Evolutionary conservation across 2,113 vertebrate species (phyloP).

Genomic region (Tupaia chinensis): DNA sequence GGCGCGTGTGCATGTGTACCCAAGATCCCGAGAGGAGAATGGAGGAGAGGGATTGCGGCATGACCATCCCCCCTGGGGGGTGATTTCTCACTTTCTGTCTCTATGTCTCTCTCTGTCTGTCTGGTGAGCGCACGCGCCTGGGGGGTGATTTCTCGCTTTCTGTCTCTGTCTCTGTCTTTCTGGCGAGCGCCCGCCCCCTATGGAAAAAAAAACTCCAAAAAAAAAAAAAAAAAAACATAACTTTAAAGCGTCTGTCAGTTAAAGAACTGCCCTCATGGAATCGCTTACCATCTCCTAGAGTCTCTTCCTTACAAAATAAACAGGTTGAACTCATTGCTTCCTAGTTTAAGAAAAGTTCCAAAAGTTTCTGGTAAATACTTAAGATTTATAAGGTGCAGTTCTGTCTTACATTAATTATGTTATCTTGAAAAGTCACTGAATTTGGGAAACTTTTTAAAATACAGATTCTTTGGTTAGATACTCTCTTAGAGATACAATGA

Average conservation of each 20-base stretch:
- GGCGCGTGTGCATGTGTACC: too few species aligned
- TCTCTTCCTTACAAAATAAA: conserved; percentile 1
- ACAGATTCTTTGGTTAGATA: neutral
- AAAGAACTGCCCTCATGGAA: neutral
- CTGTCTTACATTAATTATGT: neutral
- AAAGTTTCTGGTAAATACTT: neutral
- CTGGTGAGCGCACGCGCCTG: too few species aligned
- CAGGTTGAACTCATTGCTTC: neutral
- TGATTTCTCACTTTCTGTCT: too few species aligned
- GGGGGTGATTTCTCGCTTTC: too few species aligned
- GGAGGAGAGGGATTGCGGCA: too few species aligned
- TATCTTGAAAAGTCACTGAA: neutral
- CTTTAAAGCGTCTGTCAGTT: neutral
- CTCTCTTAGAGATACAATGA: neutral
- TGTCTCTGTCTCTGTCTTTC: too few species aligned
- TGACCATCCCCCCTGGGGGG: too few species aligned
- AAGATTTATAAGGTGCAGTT: neutral
- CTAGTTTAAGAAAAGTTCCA: neutral
- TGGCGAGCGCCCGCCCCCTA: too few species aligned
- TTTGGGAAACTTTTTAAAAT: neutral
- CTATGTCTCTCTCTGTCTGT: too few species aligned
- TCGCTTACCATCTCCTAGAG: neutral
- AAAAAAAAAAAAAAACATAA: too few species aligned
- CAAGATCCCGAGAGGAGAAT: too few species aligned
- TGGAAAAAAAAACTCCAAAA: too few species aligned